Evolutionary conservation across 2,888 invertebrate genomes (phyloP).

Genomic region (Mimachlamys varia): DNA sequence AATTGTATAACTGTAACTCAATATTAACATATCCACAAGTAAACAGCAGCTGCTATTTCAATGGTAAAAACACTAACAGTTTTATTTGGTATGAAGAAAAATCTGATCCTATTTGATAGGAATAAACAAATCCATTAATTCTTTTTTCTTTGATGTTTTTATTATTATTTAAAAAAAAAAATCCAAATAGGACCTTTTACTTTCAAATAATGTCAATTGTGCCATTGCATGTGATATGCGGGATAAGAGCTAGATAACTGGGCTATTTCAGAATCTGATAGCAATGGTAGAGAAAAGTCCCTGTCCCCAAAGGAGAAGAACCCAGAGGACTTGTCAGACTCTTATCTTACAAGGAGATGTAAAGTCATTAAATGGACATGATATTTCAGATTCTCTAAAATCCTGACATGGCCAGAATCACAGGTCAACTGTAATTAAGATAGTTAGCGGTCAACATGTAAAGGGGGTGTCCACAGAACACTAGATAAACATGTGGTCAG

Average conservation of each 20-base stretch:
- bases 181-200: no score
- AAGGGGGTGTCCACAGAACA: not conserved
- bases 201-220: no score
- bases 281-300: not conserved
- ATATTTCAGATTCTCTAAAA: slow-evolving; percentile 26
- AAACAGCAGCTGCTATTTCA: not conserved
- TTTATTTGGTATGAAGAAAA: no score
- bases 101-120: no score
- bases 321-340: not conserved
- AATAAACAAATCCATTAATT: no score
- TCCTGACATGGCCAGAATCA: slow-evolving; percentile 25
- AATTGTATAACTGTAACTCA: not conserved
- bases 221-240: no score
- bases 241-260: no score
- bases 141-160: no score
- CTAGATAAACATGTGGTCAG: slow-evolving; percentile 31
- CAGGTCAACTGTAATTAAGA: slow-evolving; percentile 34
- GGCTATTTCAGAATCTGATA: no score
- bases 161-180: no score
- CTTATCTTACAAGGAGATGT: not conserved
- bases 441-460: slow-evolving; percentile 5
- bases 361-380: slow-evolving; percentile 34
- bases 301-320: not conserved
- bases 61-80: not conserved
- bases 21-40: not conserved